phyloP scores from a whole-genome alignment of 2,113 vertebrate genomes.

The Ameiurus melas region DNA sequence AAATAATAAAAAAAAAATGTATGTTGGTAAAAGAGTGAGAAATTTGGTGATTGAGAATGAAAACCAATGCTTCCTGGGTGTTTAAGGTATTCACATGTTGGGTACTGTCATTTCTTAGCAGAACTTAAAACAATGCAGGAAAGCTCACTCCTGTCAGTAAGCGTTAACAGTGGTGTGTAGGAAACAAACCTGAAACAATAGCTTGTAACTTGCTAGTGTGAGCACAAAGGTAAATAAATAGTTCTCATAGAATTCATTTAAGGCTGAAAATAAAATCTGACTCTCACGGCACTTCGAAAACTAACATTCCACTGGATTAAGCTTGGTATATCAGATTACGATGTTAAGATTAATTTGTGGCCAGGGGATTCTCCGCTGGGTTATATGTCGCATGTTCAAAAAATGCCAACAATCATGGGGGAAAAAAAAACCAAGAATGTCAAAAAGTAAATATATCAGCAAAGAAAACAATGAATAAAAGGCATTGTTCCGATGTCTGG shows the following conservation, averaged over 20 bases:
- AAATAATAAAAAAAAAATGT: neutral
- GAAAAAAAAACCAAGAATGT: too few relatives aligned
- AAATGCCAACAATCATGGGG: neutral
- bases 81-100: neutral
- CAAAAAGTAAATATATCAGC: too few relatives aligned
- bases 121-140: neutral
- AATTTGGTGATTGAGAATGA: neutral
- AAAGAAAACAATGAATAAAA: neutral
- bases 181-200: neutral
- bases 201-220: neutral
- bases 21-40: neutral
- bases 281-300: neutral
- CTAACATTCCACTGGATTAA: neutral
- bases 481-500: neutral
- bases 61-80: neutral
- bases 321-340: neutral
- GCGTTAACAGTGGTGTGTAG: neutral
- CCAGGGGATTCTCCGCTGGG: neutral
- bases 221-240: neutral
- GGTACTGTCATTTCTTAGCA: too few relatives aligned
- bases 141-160: neutral
- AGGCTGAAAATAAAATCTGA: neutral
- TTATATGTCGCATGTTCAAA: neutral
- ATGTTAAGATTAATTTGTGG: neutral
- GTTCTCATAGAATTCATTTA: neutral